Conservation (phyloP, 2,797 vertebrate species). For the Mormyrops attenuatus region DNA sequence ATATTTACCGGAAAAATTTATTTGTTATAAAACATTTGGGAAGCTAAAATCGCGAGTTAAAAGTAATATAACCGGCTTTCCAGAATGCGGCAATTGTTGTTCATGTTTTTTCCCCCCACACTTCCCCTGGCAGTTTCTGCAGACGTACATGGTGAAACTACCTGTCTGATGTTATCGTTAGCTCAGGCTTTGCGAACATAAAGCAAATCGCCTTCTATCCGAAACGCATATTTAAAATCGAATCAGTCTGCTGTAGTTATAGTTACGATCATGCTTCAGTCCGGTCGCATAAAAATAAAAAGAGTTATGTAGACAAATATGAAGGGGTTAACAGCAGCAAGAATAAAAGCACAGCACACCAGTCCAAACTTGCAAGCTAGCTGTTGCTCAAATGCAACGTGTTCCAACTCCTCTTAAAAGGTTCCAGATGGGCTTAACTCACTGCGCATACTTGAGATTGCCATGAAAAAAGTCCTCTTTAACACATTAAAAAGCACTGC, state of each 20-base stretch:
- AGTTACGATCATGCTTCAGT: not conserved
- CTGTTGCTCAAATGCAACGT: slow-evolving; percentile 42
- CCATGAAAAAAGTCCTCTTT: not conserved
- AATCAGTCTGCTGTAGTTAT: not conserved
- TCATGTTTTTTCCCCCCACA: not conserved
- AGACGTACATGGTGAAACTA: not conserved
- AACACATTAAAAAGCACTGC: not conserved
- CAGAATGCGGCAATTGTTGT: not conserved
- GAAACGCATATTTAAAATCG: not conserved
- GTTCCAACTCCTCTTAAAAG: slow-evolving; percentile 44
- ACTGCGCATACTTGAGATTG: slow-evolving; percentile 7
- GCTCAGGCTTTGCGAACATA: not conserved
- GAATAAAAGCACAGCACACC: slow-evolving; percentile 26
- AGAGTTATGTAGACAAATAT: not conserved
- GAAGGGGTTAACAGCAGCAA: slow-evolving; percentile 13
- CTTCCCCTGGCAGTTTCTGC: not conserved
- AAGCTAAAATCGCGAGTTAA: not conserved
- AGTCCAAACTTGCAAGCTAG: slow-evolving; percentile 42
- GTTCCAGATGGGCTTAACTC: slow-evolving; percentile 59
- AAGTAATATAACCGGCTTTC: not conserved
- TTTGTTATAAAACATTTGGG: not conserved
- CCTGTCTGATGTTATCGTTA: not conserved
- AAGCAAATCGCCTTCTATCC: not conserved
- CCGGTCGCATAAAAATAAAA: not conserved
- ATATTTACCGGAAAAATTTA: not conserved